Evolutionary conservation across 2,113 vertebrate genomes (phyloP).

Genomic region (Galeopterus variegatus): DNA sequence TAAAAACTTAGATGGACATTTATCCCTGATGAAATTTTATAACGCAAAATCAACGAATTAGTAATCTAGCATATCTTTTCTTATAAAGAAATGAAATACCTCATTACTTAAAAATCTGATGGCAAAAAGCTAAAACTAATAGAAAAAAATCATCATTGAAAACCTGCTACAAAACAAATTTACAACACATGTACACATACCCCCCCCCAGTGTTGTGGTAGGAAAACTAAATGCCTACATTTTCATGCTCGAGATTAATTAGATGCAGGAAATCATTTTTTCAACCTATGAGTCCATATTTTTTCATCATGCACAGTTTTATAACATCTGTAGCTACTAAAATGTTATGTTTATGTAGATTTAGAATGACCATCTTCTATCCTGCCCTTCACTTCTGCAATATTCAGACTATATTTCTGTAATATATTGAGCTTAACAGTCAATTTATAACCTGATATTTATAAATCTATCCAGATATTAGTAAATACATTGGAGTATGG

Average conservation of each 20-base stretch:
- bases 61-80: not conserved
- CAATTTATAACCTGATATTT: not conserved
- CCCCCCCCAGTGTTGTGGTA: not conserved
- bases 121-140: not conserved
- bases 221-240: not conserved
- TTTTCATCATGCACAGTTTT: not conserved
- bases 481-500: not conserved
- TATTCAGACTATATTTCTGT: slow-evolving; percentile 21
- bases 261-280: not conserved
- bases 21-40: not conserved
- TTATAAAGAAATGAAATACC: slow-evolving; percentile 17
- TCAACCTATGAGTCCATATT: not conserved
- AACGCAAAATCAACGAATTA: not conserved
- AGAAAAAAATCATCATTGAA: slow-evolving; percentile 5
- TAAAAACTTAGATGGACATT: not conserved
- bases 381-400: not conserved
- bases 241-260: not conserved
- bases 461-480: not conserved
- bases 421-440: not conserved
- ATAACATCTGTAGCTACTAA: not conserved
- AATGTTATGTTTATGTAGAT: not conserved
- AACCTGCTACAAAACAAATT: slow-evolving; percentile 4
- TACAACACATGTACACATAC: not conserved
- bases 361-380: not conserved
- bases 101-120: slow-evolving; percentile 5